Base-by-base conservation (phyloP, 1,140 invertebrate species). In the Sitophilus oryzae region DNA sequence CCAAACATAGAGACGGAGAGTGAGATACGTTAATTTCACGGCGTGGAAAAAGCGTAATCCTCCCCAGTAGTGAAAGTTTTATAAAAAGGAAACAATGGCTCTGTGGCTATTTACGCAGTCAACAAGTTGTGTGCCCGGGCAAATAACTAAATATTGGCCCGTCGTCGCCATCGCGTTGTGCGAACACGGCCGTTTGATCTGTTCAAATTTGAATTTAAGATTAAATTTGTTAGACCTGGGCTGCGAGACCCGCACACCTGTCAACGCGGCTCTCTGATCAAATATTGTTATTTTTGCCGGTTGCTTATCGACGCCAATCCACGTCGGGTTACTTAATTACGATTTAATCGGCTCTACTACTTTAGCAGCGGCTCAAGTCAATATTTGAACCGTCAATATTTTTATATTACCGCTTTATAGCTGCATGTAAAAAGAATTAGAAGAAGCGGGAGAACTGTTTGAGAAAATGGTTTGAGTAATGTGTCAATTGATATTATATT, bases 141-240 rank as follows among this genome's bases (percentile, higher is more conserved):
- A 66, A 69, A 69, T 67, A 69, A 66, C 67, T 69, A 69, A 69
- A 69, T 69, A 69, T 69, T 69, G 67, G 67, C 58, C 66, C 63
- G 62, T 66, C 63, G 59, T n/a, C 65, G 61, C 54, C 5, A 6
- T 50, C 34, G 59, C 59, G n/a, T n/a, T n/a, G n/a, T n/a, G n/a
- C n/a, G n/a, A n/a, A n/a, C n/a, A n/a, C n/a, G 58, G 55, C 64
- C n/a, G 67, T 69, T 69, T 69, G 67, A 69, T 69, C 67, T 69
- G 67, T 69, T 67, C 67, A 69, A 69, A 69, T 69, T 69, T 69
- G 66, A 69, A 69, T 69, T 69, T 66, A 67, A 69, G 67, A 69
- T 69, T 69, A 69, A 69, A 69, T 69, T 69, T 67, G 67, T 67
- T 69, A 62, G 64, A 66, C 58, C 62, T 65, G 66, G n/a, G n/a